phyloP scores from a whole-genome alignment of 2,797 vertebrate species.

The Bufotes viridis region DNA sequence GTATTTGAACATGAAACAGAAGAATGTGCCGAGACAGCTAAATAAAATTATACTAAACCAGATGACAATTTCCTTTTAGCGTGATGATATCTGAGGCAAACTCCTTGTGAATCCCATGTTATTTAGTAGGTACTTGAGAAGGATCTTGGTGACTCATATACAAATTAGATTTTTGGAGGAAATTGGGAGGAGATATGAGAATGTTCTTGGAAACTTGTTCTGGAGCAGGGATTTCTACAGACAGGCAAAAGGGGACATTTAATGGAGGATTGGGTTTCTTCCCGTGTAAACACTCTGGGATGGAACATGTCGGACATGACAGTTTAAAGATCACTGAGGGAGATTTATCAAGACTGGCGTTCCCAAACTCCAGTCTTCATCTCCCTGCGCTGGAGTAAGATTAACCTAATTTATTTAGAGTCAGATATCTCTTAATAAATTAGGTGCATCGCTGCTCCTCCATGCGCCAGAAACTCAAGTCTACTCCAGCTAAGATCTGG shows the following conservation, averaged over 20 bases:
- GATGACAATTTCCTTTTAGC: conserved; percentile 3
- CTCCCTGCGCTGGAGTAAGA: too few relatives aligned
- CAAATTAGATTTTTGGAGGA: conserved; percentile 52
- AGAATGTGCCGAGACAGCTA: neutral
- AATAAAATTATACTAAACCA: neutral
- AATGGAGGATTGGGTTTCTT: conserved; percentile 33
- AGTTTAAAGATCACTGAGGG: conserved; percentile 6
- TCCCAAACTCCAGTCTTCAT: too few relatives aligned
- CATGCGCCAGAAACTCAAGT: too few relatives aligned
- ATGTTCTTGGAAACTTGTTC: conserved; percentile 42
- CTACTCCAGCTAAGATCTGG: too few relatives aligned
- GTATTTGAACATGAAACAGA: neutral
- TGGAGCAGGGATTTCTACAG: conserved; percentile 20
- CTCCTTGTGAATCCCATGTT: neutral
- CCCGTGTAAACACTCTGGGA: conserved; percentile 4
- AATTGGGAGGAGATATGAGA: conserved; percentile 35
- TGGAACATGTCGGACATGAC: conserved; percentile 37
- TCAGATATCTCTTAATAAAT: too few relatives aligned
- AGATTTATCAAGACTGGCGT: too few relatives aligned
- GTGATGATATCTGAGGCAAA: neutral
- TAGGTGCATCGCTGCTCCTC: too few relatives aligned
- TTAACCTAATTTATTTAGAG: too few relatives aligned
- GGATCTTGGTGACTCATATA: neutral
- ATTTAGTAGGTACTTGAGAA: neutral
- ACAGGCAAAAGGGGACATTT: conserved; percentile 23